Base-by-base conservation (phyloP, 2,797 vertebrate genomes). In the Centropyge bicolor region DNA sequence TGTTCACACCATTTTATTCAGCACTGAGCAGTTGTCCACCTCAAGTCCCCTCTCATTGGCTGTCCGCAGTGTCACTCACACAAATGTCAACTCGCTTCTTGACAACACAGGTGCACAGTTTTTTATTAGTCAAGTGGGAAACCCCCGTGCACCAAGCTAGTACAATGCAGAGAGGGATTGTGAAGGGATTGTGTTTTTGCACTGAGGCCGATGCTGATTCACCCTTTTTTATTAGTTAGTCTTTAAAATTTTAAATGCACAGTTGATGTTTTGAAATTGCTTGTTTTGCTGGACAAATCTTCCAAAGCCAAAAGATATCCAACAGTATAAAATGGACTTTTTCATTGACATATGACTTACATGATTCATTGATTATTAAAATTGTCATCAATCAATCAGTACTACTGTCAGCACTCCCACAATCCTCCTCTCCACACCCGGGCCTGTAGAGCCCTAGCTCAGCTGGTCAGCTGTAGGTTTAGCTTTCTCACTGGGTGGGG, bases 401-500 rank as follows among this genome's bases (percentile, higher is more conserved):
- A 48, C 6, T 22, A 48, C 6, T 20, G 14, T 74, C 43, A 48
- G 17, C n/a, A 48, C 16, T 22, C 19, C 36, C 24, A 49, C 13
- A 22, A 51, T 49, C 14, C 35, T 67, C 45, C 19, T 51, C 3
- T 49, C n/a, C 49, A 57, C 73, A 46, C 6, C n/a, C 24, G 0
- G 19, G n/a, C n/a, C 45, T 68, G 49, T 4, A 38, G 55, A 63
- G 35, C n/a, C n/a, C n/a, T n/a, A n/a, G n/a, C 31, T 27, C 70
- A 20, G 41, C 27, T 24, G 54, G n/a, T 60, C 36, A 59, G 4
- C 54, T 55, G 41, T 46, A 57, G 13, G 35, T 45, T 46, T 11
- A n/a, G 57, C 13, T 56, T 7, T 68, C 38, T 68, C 45, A 40
- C 20, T 46, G 40, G 36, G 40, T 45, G 16, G 7, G 6, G 17